phyloP scores from a whole-genome alignment of 2,797 vertebrate species.

The Anguilla megastoma region DNA sequence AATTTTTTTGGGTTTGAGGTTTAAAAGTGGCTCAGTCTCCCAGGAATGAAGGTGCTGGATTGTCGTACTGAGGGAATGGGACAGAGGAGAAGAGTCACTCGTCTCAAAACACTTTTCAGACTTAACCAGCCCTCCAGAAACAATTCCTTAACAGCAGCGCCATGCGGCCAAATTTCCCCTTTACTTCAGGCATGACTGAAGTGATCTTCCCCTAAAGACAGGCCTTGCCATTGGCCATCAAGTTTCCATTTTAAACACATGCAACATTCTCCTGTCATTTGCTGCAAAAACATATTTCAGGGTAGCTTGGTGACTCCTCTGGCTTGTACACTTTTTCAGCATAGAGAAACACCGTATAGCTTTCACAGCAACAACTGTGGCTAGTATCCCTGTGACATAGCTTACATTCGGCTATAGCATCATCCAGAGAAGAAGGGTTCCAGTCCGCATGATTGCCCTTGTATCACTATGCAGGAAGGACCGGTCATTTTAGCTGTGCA shows the following conservation, averaged over 20 bases:
- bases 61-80: not conserved
- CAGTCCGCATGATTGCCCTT: too few relatives aligned
- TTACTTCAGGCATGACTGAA: not conserved
- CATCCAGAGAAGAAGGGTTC: too few relatives aligned
- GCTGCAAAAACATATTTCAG: not conserved
- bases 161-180: not conserved
- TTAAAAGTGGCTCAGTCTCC: not conserved
- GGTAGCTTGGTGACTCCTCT: not conserved
- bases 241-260: not conserved
- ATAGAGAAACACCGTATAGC: too few relatives aligned
- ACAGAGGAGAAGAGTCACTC: not conserved
- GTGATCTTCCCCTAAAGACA: not conserved
- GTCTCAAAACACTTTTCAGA: not conserved
- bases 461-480: too few relatives aligned
- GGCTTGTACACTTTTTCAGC: too few relatives aligned
- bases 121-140: not conserved
- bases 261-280: not conserved
- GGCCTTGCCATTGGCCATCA: not conserved
- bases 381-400: too few relatives aligned
- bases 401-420: too few relatives aligned
- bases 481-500: too few relatives aligned
- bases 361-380: too few relatives aligned
- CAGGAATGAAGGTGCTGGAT: not conserved
- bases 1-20: not conserved
- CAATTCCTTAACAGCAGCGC: not conserved